Base-by-base conservation (phyloP, 2,113 vertebrate genomes). In the Platysteira castanea region DNA sequence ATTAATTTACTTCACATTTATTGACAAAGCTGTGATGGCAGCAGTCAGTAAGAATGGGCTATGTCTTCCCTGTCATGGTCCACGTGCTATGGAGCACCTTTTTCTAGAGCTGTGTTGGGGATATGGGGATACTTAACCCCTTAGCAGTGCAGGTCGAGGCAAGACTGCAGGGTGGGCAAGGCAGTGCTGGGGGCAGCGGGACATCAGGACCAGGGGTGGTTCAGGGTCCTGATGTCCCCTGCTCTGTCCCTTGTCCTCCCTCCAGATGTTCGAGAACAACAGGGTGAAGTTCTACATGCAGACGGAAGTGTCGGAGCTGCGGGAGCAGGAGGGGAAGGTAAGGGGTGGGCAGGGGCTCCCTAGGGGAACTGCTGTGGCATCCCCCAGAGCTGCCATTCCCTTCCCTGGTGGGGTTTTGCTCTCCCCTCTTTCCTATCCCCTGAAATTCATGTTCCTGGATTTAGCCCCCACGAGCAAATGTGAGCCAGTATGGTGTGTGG, bases 201-300 rank as follows among this genome's bases (percentile, higher is more conserved):
- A 26, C 28, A 42, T 14, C 16, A 47, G 61, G 39, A 69, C 7
- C 1, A 0, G 7, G 31, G 17, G 6, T 31, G 20, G 7, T 44
- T 82, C 1, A 8, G 39, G 26, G 30, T 70, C 15, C 52, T 92
- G 44, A 93, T 79, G 35, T 54, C 12, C 23, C 17, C 31, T 89
- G 17, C 39, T 89, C 50, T 87, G 78, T 70, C 60, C 52, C 21
- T 5, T 91, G 47, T 84, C 0, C 9, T 28, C 11, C 5, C 5
- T 75, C 31, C 97, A 99, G 99, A 98, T 99, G 98, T 99, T 99
- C 18, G 99, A 99, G 97, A 98, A 93, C 84, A 99, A 99, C 96
- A 98, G 98, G 74, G 99, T 99, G 95, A 99, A 99, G 98, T 99
- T 99, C 98, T 99, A 99, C 98, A 99, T 99, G 99, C 98, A 99